A percentile compares a stretch with the other conserved stretches of the same genome.
Evolutionary conservation across 2,113 vertebrate genomes (phyloP).

Genomic region (Mustela lutreola): DNA sequence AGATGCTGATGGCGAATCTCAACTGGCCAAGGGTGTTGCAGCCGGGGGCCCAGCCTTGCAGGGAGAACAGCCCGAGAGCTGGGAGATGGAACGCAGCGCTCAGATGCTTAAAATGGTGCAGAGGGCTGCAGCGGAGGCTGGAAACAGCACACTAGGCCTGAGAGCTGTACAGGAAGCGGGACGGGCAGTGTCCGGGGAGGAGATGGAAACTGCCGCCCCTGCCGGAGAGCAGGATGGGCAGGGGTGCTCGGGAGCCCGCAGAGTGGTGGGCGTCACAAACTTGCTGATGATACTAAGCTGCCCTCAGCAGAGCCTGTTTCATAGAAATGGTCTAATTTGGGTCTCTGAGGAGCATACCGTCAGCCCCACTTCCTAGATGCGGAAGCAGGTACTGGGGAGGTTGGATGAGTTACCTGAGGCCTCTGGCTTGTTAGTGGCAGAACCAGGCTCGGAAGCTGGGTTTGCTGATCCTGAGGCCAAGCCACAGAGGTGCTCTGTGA

Average conservation of each 20-base stretch:
- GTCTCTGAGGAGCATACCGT: background rate
- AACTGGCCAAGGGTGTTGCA: background rate
- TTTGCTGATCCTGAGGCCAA: background rate
- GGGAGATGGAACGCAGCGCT: background rate
- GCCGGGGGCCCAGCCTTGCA: background rate
- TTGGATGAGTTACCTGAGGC: no score
- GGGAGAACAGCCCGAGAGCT: background rate
- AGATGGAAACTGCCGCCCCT: background rate
- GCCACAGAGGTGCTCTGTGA: background rate
- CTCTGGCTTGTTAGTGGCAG: background rate
- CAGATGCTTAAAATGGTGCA: background rate
- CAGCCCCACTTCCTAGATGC: background rate
- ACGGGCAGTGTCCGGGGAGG: background rate
- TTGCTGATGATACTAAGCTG: background rate
- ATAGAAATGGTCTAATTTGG: background rate
- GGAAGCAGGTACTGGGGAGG: background rate
- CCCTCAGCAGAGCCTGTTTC: background rate
- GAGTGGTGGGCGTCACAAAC: background rate
- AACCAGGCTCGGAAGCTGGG: background rate
- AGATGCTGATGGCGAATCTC: slow-evolving; percentile 5
- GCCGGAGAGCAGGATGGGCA: background rate
- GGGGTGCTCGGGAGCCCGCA: fast-evolving
- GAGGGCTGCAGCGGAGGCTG: background rate
- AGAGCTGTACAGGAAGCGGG: background rate
- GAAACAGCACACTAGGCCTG: background rate